Evolutionary conservation across 2,888 invertebrate species (phyloP).

Genomic region (Mesoligia furuncula): DNA sequence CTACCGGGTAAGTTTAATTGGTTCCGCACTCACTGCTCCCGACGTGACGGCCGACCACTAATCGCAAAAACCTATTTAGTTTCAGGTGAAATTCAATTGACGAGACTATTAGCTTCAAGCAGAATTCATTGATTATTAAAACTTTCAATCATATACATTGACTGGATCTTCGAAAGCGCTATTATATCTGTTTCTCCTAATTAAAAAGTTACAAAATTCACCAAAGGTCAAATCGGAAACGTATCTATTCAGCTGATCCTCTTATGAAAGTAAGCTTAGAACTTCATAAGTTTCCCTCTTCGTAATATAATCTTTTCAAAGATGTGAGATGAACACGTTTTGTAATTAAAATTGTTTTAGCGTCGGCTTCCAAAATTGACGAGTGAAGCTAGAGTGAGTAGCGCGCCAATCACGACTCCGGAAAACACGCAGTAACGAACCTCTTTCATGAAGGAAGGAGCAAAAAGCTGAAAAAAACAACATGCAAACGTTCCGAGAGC

Average conservation of each 20-base stretch:
- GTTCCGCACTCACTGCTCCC: conserved; percentile 67
- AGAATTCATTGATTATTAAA: conserved; percentile 1
- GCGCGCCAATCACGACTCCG: conserved; percentile 66
- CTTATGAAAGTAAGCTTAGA: conserved; percentile 40
- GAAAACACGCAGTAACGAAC: conserved; percentile 77
- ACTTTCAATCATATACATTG: conserved; percentile 1
- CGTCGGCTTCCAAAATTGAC: conserved; percentile 25
- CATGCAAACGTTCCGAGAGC: conserved; percentile 15
- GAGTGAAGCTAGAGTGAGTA: conserved; percentile 26
- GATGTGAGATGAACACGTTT: conserved; percentile 30
- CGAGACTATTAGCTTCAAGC: conserved; percentile 3
- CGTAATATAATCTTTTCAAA: conserved; percentile 33
- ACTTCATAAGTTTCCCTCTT: conserved; percentile 38
- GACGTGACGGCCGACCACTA: conserved; percentile 36
- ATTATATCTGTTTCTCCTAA: conserved; percentile 12
- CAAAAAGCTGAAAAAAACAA: conserved; percentile 63
- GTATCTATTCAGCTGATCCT: conserved; percentile 25
- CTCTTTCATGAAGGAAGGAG: conserved; percentile 76
- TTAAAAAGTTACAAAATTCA: conserved; percentile 36
- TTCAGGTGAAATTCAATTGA: conserved; percentile 33
- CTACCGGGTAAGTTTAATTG: conserved; percentile 76
- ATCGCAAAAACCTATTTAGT: conserved; percentile 48
- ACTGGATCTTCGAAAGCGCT: conserved; percentile 1
- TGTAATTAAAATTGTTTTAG: conserved; percentile 37
- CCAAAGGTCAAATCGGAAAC: conserved; percentile 32